Evolutionary conservation across 2,797 vertebrate genomes (phyloP).

Genomic region (Pitangus sulphuratus): DNA sequence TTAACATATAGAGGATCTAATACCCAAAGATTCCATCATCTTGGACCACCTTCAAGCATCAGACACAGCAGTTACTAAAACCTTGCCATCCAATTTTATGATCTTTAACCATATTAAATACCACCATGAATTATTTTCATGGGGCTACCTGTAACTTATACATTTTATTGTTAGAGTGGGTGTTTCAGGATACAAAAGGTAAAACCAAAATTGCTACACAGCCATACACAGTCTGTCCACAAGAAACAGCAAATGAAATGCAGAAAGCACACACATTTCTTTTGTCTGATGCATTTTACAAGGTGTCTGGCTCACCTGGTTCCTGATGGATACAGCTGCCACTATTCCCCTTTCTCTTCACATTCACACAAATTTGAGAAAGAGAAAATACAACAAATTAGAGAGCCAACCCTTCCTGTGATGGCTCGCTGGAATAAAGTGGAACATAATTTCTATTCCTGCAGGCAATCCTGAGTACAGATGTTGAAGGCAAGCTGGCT

Average conservation of each 20-base stretch:
- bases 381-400: background rate
- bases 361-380: background rate
- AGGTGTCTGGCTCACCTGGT: background rate
- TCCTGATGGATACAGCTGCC: background rate
- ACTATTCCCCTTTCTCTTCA: background rate
- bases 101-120: background rate
- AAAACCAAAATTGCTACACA: background rate
- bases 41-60: background rate
- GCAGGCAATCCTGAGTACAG: background rate
- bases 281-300: background rate
- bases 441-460: background rate
- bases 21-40: background rate
- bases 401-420: background rate
- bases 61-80: background rate
- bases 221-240: background rate
- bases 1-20: background rate
- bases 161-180: background rate
- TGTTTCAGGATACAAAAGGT: background rate
- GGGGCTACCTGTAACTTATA: background rate
- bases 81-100: background rate
- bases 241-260: background rate
- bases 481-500: slow-evolving; percentile 16
- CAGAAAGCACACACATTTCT: background rate
- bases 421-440: background rate
- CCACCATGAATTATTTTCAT: background rate